phyloP scores from a whole-genome alignment of 2,113 vertebrate species.

The Odontesthes bonariensis region DNA sequence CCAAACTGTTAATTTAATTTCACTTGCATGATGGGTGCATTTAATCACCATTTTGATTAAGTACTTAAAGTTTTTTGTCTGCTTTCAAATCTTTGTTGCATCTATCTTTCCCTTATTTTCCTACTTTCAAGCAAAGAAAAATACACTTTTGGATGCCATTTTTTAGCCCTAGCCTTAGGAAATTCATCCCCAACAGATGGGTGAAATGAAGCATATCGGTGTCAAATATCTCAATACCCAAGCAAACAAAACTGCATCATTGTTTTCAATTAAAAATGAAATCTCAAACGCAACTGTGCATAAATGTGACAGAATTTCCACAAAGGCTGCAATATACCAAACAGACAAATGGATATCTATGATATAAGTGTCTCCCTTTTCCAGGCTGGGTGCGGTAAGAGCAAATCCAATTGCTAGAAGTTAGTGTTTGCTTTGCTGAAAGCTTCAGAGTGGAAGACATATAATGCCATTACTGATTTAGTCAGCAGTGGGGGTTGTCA shows the following conservation, averaged over 20 bases:
- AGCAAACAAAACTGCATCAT: not conserved
- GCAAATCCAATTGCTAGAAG: slow-evolving; percentile 48
- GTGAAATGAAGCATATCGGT: accelerated
- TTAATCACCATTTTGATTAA: not conserved
- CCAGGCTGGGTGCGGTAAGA: slow-evolving; percentile 14
- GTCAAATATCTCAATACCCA: not conserved
- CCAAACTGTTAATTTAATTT: not conserved
- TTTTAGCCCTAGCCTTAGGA: not conserved
- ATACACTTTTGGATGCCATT: not conserved
- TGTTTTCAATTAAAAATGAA: not conserved
- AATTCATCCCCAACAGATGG: not conserved
- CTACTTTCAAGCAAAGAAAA: too few relatives aligned
- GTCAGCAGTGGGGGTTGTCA: slow-evolving; percentile 68
- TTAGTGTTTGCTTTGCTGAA: slow-evolving; percentile 67
- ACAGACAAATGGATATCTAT: not conserved
- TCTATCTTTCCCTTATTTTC: not conserved
- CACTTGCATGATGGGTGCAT: not conserved
- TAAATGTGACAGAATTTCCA: not conserved
- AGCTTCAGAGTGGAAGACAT: slow-evolving; percentile 58
- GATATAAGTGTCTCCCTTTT: slow-evolving; percentile 14
- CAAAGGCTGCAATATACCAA: not conserved
- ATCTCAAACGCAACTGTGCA: not conserved
- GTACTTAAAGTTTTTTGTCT: not conserved
- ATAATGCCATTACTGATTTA: slow-evolving; percentile 72
- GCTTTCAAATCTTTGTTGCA: not conserved